A percentile compares a stretch with the other conserved stretches of the same genome.
phyloP scores from a whole-genome alignment of 35 echinoderm and acorn worm species.

The Anneissia japonica region DNA sequence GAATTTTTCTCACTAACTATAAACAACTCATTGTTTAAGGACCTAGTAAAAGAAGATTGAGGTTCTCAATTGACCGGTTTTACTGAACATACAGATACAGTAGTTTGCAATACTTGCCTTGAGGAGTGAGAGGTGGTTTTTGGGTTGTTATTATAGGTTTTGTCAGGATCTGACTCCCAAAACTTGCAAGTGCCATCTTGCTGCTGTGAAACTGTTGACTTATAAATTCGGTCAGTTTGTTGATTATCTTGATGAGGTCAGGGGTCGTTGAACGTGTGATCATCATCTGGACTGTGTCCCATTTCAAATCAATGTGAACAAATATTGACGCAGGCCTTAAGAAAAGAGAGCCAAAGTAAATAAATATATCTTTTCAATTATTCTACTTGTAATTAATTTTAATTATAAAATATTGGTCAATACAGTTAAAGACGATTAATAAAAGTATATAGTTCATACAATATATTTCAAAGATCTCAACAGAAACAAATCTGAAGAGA shows the following conservation, averaged over 20 bases:
- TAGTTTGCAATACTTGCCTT: background rate
- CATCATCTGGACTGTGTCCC: slow-evolving; percentile 86
- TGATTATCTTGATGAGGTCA: slow-evolving; percentile 65
- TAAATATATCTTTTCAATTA: too few relatives aligned
- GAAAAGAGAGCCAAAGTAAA: background rate
- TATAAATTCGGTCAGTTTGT: slow-evolving; percentile 84
- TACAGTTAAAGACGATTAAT: too few relatives aligned
- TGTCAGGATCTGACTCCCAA: background rate
- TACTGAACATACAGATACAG: too few relatives aligned
- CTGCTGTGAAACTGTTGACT: slow-evolving; percentile 84
- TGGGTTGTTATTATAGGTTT: background rate
- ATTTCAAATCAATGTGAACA: slow-evolving; percentile 49
- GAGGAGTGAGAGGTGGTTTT: background rate
- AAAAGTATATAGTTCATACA: too few relatives aligned
- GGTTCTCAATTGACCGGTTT: too few relatives aligned
- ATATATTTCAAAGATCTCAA: too few relatives aligned
- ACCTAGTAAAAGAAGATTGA: too few relatives aligned
- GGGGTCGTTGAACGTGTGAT: slow-evolving; percentile 81
- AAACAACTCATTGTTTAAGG: too few relatives aligned
- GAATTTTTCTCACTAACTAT: too few relatives aligned
- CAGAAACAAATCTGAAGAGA: too few relatives aligned
- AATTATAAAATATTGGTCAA: too few relatives aligned
- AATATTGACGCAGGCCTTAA: slow-evolving; percentile 1
- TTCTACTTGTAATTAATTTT: too few relatives aligned
- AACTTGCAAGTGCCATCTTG: slow-evolving; percentile 26